A percentile compares a stretch with the other conserved stretches of the same genome.
phyloP scores from a whole-genome alignment of 2,113 vertebrate genomes.

The Psilopogon haemacephalus region DNA sequence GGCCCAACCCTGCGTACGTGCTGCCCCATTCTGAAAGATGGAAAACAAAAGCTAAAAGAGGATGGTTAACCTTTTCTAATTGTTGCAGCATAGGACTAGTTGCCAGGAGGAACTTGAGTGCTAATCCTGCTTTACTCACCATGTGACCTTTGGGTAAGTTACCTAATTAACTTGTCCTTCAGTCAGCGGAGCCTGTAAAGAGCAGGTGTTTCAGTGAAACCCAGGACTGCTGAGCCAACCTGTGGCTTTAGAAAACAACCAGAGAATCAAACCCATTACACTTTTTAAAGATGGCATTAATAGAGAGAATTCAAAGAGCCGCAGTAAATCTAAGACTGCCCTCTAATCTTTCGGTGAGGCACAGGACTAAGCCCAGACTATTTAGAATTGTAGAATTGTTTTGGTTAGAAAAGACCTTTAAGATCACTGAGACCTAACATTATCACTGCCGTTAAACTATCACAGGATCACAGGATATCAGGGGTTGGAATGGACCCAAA shows the following conservation, averaged over 20 bases:
- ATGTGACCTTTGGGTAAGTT: slow-evolving; percentile 66
- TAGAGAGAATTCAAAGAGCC: not conserved
- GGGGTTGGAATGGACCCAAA: no score
- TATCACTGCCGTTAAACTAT: no score
- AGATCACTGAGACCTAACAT: no score
- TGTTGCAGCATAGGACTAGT: slow-evolving; percentile 53
- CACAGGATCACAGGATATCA: no score
- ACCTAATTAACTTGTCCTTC: slow-evolving; percentile 66
- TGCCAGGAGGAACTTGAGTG: slow-evolving; percentile 62
- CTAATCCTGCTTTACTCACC: slow-evolving; percentile 62
- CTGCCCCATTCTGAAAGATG: slow-evolving; percentile 33
- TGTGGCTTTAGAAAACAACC: slow-evolving; percentile 39
- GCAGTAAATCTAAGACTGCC: not conserved
- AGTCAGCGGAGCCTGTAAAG: not conserved
- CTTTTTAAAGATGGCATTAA: slow-evolving; percentile 18
- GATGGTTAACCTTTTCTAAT: slow-evolving; percentile 67
- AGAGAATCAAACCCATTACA: not conserved
- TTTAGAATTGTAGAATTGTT: not conserved
- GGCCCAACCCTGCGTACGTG: not conserved
- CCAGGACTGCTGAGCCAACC: not conserved
- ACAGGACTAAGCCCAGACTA: not conserved
- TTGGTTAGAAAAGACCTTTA: no score
- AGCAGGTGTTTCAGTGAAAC: slow-evolving; percentile 60
- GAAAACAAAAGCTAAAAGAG: slow-evolving; percentile 69
- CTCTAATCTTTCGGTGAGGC: not conserved